Evolutionary conservation across 2,888 invertebrate genomes (phyloP), one percentile per base, ranked within the genome.

Genomic region (Smittia aterrima): DNA sequence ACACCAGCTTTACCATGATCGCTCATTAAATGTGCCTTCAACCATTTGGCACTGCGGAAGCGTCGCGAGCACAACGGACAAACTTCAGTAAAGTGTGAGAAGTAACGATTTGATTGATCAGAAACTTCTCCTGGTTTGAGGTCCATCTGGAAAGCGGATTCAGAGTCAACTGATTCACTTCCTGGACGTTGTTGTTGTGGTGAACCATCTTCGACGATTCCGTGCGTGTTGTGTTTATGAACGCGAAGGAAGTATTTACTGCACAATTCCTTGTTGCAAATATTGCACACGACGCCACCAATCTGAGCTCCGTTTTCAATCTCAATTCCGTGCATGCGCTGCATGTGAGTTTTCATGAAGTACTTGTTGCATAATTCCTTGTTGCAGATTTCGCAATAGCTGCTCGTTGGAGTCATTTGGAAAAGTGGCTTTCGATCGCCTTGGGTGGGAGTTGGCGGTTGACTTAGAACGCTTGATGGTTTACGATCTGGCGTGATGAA

Each of bases 301-400:
- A 95, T 92, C 81, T 93, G 94, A 40, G 95, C 92, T 20, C 94
- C 95, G 79, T 93, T 94, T 83, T 95, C 95, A 68, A 96, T 91
- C 81, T 95, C 94, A 79, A 96, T 96, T 62, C 95, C 95, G 83
- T 96, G 99, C 95, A 99, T 98, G 81, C 97, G 91, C 81, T 96
- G 92, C 95, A 98, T 98, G 85, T 99, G 99, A 1, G 98, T 98
- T 82, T 98, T 96, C 92, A 99, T 95, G 84, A 99, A 99, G 82
- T 99, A 99, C 83, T 99, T 99, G 85, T 99, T 99, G 86, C 98
- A 99, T 78, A 99, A 85, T 84, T 98, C 97, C 84, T 98, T 98
- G 85, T 98, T 97, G 84, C 98, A 98, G 77, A 98, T 96, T 82
- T 96, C 96, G 82, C 98, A 98, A 82, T 95, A 96, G 80, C 95